Evolutionary conservation across 2,888 invertebrate species (phyloP).

Genomic region (Lithophane leautieri): DNA sequence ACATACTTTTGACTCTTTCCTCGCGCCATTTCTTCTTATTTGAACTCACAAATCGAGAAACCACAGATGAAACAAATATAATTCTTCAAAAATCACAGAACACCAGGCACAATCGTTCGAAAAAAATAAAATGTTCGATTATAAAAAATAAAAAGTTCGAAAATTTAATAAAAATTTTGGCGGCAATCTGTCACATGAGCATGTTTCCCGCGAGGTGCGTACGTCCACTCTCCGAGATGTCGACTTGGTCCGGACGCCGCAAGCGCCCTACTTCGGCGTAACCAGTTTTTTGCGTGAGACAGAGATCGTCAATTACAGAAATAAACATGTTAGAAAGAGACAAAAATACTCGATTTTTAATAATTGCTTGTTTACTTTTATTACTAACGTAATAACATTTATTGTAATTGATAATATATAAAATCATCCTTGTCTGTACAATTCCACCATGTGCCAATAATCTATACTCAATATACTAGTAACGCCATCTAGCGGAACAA

Average conservation of each 20-base stretch:
- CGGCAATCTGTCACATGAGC: slow-evolving; percentile 87
- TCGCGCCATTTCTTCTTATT: slow-evolving; percentile 80
- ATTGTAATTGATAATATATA: neutral
- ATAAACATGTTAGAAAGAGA: slow-evolving; percentile 61
- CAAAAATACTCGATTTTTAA: slow-evolving; percentile 22
- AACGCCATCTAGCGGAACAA: slow-evolving; percentile 61
- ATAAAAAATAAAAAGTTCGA: slow-evolving; percentile 69
- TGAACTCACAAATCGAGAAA: slow-evolving; percentile 71
- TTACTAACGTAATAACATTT: neutral
- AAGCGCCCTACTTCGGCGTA: slow-evolving; percentile 88
- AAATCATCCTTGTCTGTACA: neutral
- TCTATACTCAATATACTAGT: slow-evolving; percentile 30
- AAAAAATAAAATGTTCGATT: slow-evolving; percentile 56
- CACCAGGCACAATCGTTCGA: slow-evolving; percentile 74
- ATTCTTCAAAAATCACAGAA: slow-evolving; percentile 67
- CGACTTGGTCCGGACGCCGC: slow-evolving; percentile 84
- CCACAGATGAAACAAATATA: slow-evolving; percentile 68
- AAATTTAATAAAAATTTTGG: slow-evolving; percentile 78
- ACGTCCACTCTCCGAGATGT: slow-evolving; percentile 88
- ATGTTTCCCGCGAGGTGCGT: slow-evolving; percentile 87
- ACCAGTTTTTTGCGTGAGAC: slow-evolving; percentile 83
- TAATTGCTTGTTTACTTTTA: slow-evolving; percentile 1
- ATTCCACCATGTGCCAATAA: slow-evolving; percentile 12
- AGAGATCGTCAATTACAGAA: slow-evolving; percentile 79
- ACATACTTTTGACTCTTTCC: slow-evolving; percentile 84